Percentiles rank a stretch among this genome's conserved stretches.
These are phyloP conservation scores for Pseudomyrmex concolor DNA, from an alignment of 1,140 invertebrate species.

Conservation along the genomic window DNA sequence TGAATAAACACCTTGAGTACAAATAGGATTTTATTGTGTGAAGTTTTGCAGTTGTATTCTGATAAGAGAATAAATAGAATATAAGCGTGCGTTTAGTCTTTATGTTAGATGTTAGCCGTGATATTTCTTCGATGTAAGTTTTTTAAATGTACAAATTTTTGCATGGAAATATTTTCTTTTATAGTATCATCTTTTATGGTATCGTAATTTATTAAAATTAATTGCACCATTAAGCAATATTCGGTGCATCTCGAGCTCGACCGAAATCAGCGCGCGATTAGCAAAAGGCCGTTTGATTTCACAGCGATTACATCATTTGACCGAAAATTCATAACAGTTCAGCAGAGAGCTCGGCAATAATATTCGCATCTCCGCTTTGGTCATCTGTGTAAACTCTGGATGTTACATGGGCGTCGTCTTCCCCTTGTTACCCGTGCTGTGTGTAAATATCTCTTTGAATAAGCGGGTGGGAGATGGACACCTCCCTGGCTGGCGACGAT, in stretches of 20 bases:
- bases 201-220: no score
- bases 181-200: no score
- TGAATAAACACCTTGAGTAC: no score
- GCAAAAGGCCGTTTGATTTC: neutral
- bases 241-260: neutral
- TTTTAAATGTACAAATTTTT: no score
- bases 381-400: neutral
- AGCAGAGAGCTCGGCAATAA: slow-evolving; percentile 13
- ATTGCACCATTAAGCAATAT: neutral
- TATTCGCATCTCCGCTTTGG: slow-evolving; percentile 10
- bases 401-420: slow-evolving; percentile 18
- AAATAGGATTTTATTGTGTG: no score
- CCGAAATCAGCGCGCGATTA: neutral
- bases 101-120: no score
- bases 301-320: slow-evolving; percentile 8
- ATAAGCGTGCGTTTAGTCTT: no score
- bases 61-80: no score
- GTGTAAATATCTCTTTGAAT: slow-evolving; percentile 55
- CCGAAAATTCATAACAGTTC: slow-evolving; percentile 13
- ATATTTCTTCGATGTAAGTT: no score
- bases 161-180: no score
- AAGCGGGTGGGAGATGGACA: slow-evolving; percentile 68
- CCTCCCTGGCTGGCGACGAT: slow-evolving; percentile 64
- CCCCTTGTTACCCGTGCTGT: neutral
- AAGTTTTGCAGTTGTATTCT: no score